Evolutionary conservation across 2,113 vertebrate species (phyloP), one percentile per base, ranked within the genome.

Genomic region (Halcyon malimbica): DNA sequence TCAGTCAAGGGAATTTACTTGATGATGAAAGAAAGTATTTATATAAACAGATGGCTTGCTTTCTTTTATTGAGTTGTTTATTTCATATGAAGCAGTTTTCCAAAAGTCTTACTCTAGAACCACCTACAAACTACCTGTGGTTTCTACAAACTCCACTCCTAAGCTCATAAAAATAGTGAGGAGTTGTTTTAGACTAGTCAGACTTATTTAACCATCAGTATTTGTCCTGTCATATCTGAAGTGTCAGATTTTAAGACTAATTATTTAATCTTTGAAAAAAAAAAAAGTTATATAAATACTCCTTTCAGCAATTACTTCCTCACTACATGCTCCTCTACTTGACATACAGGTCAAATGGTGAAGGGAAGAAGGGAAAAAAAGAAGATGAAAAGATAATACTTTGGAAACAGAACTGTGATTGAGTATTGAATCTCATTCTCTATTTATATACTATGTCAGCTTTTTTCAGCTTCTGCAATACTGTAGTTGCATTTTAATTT

Each of bases 181-280:
- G 2, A 65, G 35, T 75, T 64, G 8, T 18, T 74, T 82, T 85
- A 64, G 33, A 41, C 33, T 80, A 57, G 31, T 62, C 29, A 93
- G 71, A 84, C 8, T 41, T 39, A 73, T 86, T 87, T 71, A 91
- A 21, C 21, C 17, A 77, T 37, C 7, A 31, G 5, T 59, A 70
- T 86, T 90, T 97, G 20, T 37, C 18, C 13, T 92, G 23, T 42
- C 42, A 48, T 71, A 94, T 95, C 56, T 87, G 79, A 89, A 94
- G 87, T 78, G 46, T 68, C 59, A 51, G 25, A 54, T 81, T 89
- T 70, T 89, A 86, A 70, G 60, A 25, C 35, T 81, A 81, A 89
- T 90, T 86, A 68, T 81, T 89, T 75, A 0, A 71, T 78, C 37
- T 60, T 88, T 71, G 65, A 17, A 31, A 67, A n/a, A 88, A 75